Percentiles rank a stretch among this genome's conserved stretches.
Conservation (phyloP, 2,888 invertebrate genomes). For the Philopedon plagiatum region DNA sequence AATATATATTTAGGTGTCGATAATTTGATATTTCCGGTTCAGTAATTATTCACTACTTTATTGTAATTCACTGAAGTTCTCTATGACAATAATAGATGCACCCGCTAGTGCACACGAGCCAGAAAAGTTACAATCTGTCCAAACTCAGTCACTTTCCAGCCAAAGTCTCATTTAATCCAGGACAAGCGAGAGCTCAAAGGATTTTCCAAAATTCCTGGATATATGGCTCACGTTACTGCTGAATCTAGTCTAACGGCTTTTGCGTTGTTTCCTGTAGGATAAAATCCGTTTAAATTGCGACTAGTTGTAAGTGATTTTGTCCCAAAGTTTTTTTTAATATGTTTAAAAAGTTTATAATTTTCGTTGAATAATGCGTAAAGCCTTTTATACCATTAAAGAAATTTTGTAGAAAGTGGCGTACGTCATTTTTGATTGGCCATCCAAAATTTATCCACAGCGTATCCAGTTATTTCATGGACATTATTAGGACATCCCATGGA, state of each 20-base stretch:
- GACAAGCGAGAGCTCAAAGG: slow-evolving; percentile 65
- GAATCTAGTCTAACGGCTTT: slow-evolving; percentile 40
- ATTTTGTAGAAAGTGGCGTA: too few relatives aligned
- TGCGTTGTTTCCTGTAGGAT: slow-evolving; percentile 31
- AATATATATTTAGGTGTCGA: too few relatives aligned
- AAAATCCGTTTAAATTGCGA: slow-evolving; percentile 34
- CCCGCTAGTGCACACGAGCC: slow-evolving; percentile 1
- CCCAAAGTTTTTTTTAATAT: background rate
- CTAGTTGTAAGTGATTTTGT: slow-evolving; percentile 43
- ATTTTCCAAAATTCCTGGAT: slow-evolving; percentile 66
- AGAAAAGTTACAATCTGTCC: slow-evolving; percentile 36
- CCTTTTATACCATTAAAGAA: too few relatives aligned
- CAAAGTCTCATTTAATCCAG: slow-evolving; percentile 60
- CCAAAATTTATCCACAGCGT: too few relatives aligned
- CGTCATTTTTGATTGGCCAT: too few relatives aligned
- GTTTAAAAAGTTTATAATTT: background rate
- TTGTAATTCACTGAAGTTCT: too few relatives aligned
- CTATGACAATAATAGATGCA: slow-evolving; percentile 15
- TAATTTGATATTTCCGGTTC: too few relatives aligned
- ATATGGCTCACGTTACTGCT: slow-evolving; percentile 59
- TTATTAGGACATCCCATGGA: too few relatives aligned
- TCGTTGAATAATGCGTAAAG: too few relatives aligned
- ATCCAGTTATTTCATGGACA: too few relatives aligned
- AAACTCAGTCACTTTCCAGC: slow-evolving; percentile 36
- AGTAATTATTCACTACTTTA: too few relatives aligned